These are phyloP conservation scores for Anastatus disparis DNA, from an alignment of 1,140 invertebrate species.

Conservation along the genomic window DNA sequence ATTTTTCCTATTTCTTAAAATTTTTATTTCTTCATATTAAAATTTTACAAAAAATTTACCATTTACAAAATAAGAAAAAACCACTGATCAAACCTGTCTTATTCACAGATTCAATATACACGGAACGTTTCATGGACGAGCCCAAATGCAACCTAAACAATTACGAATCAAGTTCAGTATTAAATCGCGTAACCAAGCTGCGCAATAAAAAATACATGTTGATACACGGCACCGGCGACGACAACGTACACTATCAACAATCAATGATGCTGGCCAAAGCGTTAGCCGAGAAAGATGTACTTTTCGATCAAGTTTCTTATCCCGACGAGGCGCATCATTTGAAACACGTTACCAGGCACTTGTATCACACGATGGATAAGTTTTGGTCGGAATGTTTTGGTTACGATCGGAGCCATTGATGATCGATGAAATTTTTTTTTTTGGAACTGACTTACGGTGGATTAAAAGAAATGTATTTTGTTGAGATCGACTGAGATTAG, in stretches of 20 bases:
- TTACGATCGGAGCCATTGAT: too few species aligned
- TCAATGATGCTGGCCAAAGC: conserved; percentile 72
- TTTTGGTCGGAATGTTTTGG: conserved; percentile 69
- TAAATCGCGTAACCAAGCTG: conserved; percentile 66
- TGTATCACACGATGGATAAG: conserved; percentile 73
- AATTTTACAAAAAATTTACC: too few species aligned
- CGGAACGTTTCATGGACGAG: conserved; percentile 76
- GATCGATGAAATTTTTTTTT: not conserved
- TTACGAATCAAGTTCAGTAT: conserved; percentile 70
- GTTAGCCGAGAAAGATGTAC: conserved; percentile 71
- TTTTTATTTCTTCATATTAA: too few species aligned
- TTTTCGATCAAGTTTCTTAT: conserved; percentile 73
- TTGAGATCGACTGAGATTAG: too few species aligned
- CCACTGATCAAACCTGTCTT: too few species aligned
- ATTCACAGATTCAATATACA: conserved; percentile 74
- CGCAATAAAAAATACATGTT: conserved; percentile 71
- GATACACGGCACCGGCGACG: conserved; percentile 74
- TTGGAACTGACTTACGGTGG: too few species aligned
- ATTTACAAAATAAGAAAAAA: too few species aligned
- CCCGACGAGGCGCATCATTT: conserved; percentile 74
- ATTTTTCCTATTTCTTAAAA: too few species aligned
- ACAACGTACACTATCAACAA: conserved; percentile 79
- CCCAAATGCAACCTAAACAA: conserved; percentile 71
- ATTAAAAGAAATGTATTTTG: too few species aligned
- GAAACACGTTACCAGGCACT: conserved; percentile 66